Base-by-base conservation (phyloP, 2,888 invertebrate genomes). In the Microplitis manilae region DNA sequence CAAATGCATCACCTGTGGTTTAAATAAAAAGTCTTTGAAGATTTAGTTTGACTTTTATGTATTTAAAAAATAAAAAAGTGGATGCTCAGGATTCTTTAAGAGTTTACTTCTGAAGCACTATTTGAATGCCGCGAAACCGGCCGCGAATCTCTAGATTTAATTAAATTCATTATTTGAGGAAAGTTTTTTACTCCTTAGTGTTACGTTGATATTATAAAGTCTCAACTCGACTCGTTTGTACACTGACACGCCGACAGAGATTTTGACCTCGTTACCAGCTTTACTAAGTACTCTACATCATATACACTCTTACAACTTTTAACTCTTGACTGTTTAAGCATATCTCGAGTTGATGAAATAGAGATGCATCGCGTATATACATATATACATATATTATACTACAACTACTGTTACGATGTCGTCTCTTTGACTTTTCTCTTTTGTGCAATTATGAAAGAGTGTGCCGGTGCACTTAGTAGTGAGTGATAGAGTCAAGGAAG, bases 221-320 rank as follows among this genome's bases (percentile, higher is more conserved):
- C 76, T 75, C 64, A 60, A 68, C 20, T 61, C 50, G 68, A 74
- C 72, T 79, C 76, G 77, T 77, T 80, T 81, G 70, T 69, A 75
- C 73, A 60, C 40, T 76, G 60, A 60, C 61, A 70, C 70, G 64
- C 38, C 62, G 74, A 69, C 73, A 74, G 73, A 30, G 70, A 38
- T 80, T 68, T 75, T 84, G 84, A 85, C 82, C 84, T 85, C 83
- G 83, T 85, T 85, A 85, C 77, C 81, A 72, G 69, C 77, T 79
- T 83, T 50, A 50, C 50, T 50, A 8, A 5, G 8, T 13, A 50
- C 50, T 50, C 50, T 50, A 50, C 50, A 50, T 50, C 50, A 13
- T 13, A 50, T 41, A 41, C 5, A 13, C 50, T 50, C 50, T 50
- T 50, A 50, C 13, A 50, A 50, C 50, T 50, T 13, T 50, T 72